Conservation (phyloP, 2,797 vertebrate genomes). For the Rhadinocentrus ornatus region DNA sequence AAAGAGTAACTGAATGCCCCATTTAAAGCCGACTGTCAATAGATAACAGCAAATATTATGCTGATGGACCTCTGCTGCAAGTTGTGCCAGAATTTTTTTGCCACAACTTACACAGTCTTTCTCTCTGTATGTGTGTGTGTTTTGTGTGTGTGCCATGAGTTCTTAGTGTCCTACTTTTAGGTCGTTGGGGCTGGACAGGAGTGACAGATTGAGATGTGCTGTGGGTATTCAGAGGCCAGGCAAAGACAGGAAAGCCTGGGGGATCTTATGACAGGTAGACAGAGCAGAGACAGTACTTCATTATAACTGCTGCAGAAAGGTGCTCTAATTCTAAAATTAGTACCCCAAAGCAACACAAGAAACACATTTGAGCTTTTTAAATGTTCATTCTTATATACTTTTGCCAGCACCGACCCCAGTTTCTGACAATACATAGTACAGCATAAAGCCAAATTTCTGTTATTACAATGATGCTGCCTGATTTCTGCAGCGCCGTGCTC, state of each 20-base stretch:
- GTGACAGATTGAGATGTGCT: slow-evolving; percentile 79
- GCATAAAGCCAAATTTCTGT: slow-evolving; percentile 4
- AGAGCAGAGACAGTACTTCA: slow-evolving; percentile 69
- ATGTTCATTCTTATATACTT: slow-evolving; percentile 9
- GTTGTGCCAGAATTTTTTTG: slow-evolving; percentile 59
- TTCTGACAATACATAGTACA: slow-evolving; percentile 1
- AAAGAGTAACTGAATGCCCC: slow-evolving; percentile 77
- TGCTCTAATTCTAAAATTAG: slow-evolving; percentile 61
- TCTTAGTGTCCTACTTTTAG: slow-evolving; percentile 76
- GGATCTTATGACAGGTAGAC: slow-evolving; percentile 77
- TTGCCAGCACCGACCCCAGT: background rate
- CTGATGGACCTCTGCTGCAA: slow-evolving; percentile 54
- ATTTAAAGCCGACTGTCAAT: slow-evolving; percentile 70
- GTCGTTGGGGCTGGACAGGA: slow-evolving; percentile 69
- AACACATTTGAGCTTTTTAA: slow-evolving; percentile 17
- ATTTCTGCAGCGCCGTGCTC: slow-evolving; percentile 45
- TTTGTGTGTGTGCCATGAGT: slow-evolving; percentile 36
- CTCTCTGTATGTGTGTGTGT: slow-evolving; percentile 25
- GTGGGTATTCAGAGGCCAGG: slow-evolving; percentile 70
- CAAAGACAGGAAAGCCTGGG: slow-evolving; percentile 72
- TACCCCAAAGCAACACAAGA: slow-evolving; percentile 26
- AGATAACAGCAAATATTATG: slow-evolving; percentile 67
- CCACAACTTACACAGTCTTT: slow-evolving; percentile 36
- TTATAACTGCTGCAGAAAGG: slow-evolving; percentile 44
- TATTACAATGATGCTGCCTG: slow-evolving; percentile 7